Base-by-base conservation (phyloP, 2,888 invertebrate species). In the Rotaria socialis region DNA sequence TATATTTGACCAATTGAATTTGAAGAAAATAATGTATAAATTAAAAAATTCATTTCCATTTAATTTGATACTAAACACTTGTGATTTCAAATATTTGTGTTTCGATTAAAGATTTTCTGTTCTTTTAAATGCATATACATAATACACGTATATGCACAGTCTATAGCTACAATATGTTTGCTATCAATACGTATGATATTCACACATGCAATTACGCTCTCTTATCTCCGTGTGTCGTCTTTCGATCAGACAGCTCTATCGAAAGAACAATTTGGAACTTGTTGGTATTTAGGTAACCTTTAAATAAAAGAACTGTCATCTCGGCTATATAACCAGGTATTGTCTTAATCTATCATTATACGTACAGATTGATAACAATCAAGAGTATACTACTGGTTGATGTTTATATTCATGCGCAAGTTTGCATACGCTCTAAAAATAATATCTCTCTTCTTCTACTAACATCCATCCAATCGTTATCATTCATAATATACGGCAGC, bases 271-370 rank as follows among this genome's bases (percentile, higher is more conserved):
- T 67, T 67, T 67, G 16, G 67, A 35, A 67, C 16, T 67, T 67
- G 35, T 67, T 67, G 67, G 67, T 67, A 67, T 67, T 67, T 67
- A 41, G 67, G 67, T 67, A 67, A 67, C 67, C 67, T 67, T 67
- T 67, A 67, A 35, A 67, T 67, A 41, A 67, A 67, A 67, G 67
- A 67, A 67, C 67, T 67, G 67, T 67, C 67, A 67, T 67, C 67
- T 41, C 35, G 35, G 14, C 67, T 35, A 67, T 67, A 35, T 35
- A 67, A 67, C 67, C 67, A 67, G 67, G 67, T 67, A 67, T 67
- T 67, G 35, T 67, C 67, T 67, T 67, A 67, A 67, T 67, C 67
- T 67, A 35, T 67, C 67, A 67, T 67, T 67, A 35, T 35, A 35
- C 35, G 67, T 67, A 67, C 27, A 14, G 14, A 67, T 35, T 67